Conservation (phyloP, 2,113 vertebrate genomes). For the Corythoichthys haematopterus region DNA sequence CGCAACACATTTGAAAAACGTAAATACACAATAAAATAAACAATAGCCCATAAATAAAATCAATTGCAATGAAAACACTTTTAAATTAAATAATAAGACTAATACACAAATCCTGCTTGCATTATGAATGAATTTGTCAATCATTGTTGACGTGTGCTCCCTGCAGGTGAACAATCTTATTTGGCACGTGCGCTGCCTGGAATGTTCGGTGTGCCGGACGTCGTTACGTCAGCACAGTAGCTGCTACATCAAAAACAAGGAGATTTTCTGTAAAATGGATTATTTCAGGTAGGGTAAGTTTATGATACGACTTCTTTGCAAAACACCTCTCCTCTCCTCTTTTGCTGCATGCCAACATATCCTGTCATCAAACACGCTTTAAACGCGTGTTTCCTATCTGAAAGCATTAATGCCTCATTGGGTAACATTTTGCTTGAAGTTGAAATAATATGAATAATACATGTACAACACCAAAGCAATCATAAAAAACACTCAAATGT, state of each 20-base stretch:
- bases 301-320: slow-evolving; percentile 44
- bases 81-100: no score
- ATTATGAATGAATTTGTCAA: no score
- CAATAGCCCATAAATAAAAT: no score
- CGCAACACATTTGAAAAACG: no score
- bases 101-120: no score
- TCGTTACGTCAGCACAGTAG: slow-evolving; percentile 94
- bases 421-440: neutral
- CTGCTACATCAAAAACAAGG: slow-evolving; percentile 99
- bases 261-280: slow-evolving; percentile 99
- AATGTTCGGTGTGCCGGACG: slow-evolving; percentile 93
- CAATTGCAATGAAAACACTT: no score
- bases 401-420: neutral
- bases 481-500: neutral
- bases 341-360: neutral
- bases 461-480: neutral
- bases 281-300: slow-evolving; percentile 96
- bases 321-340: neutral
- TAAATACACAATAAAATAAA: no score
- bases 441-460: neutral
- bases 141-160: no score
- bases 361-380: slow-evolving; percentile 6
- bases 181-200: slow-evolving; percentile 96
- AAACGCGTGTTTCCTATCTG: neutral
- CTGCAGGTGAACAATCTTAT: slow-evolving; percentile 94